Evolutionary conservation across 2,888 invertebrate species (phyloP).

Genomic region (Watsonalla binaria): DNA sequence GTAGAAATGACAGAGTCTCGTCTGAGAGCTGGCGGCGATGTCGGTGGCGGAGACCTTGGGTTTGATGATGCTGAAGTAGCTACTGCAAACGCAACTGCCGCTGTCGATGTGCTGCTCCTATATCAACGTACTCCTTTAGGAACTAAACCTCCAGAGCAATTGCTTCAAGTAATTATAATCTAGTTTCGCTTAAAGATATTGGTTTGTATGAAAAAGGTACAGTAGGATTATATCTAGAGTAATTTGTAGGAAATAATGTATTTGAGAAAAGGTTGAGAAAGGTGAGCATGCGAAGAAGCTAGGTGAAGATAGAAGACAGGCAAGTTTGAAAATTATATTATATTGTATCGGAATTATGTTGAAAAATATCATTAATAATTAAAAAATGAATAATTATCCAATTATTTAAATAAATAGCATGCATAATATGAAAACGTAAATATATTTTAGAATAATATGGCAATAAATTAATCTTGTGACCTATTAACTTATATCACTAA

Average conservation of each 20-base stretch:
- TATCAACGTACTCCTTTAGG: slow-evolving; percentile 19
- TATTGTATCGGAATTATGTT: not conserved
- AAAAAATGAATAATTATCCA: not conserved
- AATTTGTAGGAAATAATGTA: not conserved
- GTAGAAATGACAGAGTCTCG: slow-evolving; percentile 90
- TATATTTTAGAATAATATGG: too few relatives aligned
- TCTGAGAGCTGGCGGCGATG: slow-evolving; percentile 69
- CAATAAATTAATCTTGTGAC: too few relatives aligned
- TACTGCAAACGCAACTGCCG: slow-evolving; percentile 93
- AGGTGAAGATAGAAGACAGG: slow-evolving; percentile 1
- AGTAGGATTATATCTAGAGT: not conserved
- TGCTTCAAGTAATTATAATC: not conserved
- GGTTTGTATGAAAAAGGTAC: not conserved
- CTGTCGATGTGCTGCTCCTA: slow-evolving; percentile 91
- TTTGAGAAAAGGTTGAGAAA: not conserved
- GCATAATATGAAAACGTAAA: not conserved
- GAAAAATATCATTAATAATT: too few relatives aligned
- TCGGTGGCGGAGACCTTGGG: slow-evolving; percentile 82
- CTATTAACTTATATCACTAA: too few relatives aligned
- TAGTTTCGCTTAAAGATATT: too few relatives aligned
- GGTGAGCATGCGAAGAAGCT: slow-evolving; percentile 1
- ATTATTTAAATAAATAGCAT: not conserved
- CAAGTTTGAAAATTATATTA: not conserved
- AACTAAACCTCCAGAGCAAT: not conserved
- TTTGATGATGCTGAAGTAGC: slow-evolving; percentile 93